Base-by-base conservation (phyloP, 2,888 invertebrate genomes). In the Ditula angustiorana region DNA sequence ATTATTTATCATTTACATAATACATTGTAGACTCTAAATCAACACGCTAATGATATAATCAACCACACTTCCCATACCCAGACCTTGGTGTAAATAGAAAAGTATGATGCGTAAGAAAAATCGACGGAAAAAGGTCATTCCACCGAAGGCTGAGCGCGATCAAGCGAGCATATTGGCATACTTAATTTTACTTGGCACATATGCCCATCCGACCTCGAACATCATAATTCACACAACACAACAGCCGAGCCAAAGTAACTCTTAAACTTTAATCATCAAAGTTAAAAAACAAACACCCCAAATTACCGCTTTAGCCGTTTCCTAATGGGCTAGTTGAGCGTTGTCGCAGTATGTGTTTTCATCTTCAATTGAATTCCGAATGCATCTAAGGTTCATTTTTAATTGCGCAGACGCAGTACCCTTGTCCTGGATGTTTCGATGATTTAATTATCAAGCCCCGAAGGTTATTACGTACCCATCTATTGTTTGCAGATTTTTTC, bases 151-250 rank as follows among this genome's bases (percentile, higher is more conserved):
- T 87, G 75, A 62, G 79, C 72, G 92, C 92, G 76, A 92, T 92
- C 87, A 92, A 77, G 77, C 90, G 81, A 67, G 78, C 91, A 86
- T 92, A 92, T 92, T 92, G 92, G 92, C 92, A 92, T 85, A 90
- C 87, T 90, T 90, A 88, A 90, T 87, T 87, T 85, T 81, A 80
- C 86, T 84, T 85, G 92, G 88, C 92, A 92, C 72, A 92, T 86
- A 87, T 92, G 86, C 76, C 74, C 89, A 85, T 68, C 79, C 83
- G 80, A 81, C 79, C 85, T 80, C 84, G 78, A 82, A 82, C 76
- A 66, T 65, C 60, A 65, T 65, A 58, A 70, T 60, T 56, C 55
- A 44, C 37, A 61, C 11, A 49, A 10, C 11, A 10, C 53, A 13
- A 23, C 8, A 19, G 33, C 26, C 55, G 44, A 61, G 37, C 35